Evolutionary conservation across 30 jellyfish, hydroid and myxozoan genomes (phyloP), one percentile per base, ranked within the genome.

Genomic region (Aurelia coerulea): DNA sequence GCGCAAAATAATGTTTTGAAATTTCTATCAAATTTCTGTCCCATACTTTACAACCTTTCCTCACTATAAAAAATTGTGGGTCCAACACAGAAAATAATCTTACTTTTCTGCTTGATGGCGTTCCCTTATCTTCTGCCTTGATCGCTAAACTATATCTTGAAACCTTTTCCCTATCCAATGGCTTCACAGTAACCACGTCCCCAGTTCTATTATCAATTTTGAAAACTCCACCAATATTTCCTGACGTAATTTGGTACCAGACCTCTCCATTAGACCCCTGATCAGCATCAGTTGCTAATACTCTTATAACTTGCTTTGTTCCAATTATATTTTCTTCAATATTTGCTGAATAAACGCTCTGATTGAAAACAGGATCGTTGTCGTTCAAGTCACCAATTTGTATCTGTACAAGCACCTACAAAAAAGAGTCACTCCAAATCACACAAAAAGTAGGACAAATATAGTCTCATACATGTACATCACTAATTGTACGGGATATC

Each of bases 311-410:
- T 8, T 23, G 80, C 12, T 91, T 62, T 19, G 64, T 70, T 15
- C 75, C 54, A 0, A 78, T 66, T 46, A 85, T 17, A 35, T 94
- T 92, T 59, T 94, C 99, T 49, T 62, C 49, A 23, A 94, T 37
- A 32, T 88, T 8, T 8, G 97, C 81, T 19, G 86, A 16, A 71
- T 92, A 92, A 16, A 56, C 46, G 10, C 72, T 73, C 71, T 92
- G 92, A 29, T 77, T 77, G 90, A 92, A 92, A n/a, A 68, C 86
- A 0, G 98, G 98, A 39, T 82, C 96, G 76, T 92, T 92, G 83
- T 92, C 98, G 46, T 92, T 92, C 10, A 81, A 64, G 58, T 92
- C 98, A 7, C 94, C 92, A 49, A 92, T 54, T 15, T 63, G 50
- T 3, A 92, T 65, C 14, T 65, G 71, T 17, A 92, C 98, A 10